Base-by-base conservation (phyloP, 2,113 vertebrate species). In the Bubalus kerabau region DNA sequence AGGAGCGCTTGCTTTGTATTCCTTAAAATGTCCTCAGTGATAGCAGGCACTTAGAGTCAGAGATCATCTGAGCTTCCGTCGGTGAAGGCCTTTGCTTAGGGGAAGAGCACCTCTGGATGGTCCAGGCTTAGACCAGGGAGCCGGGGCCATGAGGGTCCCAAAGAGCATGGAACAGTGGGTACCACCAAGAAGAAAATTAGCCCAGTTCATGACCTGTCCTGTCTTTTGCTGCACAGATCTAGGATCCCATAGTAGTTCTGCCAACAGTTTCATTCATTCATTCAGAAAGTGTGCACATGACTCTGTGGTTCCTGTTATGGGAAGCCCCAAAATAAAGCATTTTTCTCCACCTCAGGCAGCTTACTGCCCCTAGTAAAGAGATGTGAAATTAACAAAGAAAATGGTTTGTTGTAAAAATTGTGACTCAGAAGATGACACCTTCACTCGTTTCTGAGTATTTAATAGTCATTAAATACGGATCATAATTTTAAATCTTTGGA, bases 91-190 rank as follows among this genome's bases (percentile, higher is more conserved):
- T 48, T 84, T 7, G 50, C 87, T 84, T 14, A 24, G n/a, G 43
- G 36, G 23, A 8, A 46, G 40, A 59, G 4, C 28, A 3, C 48
- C 40, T 16, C 17, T 26, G 1, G 11, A 14, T 14, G 7, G 24
- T 36, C 11, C 36, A 26, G 52, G 10, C 30, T 74, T 50, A 43
- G 16, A 28, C 21, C 11, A 52, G 60, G 30, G 57, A 50, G 0
- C 0, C 0, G 16, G 8, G 13, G 23, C 36, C 9, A 0, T 0
- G 1, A 4, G 11, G 24, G 24, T 16, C 54, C 80, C 26, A 5
- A 2, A 12, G 48, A 78, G 9, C 7, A 2, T 8, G 62, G 23
- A 56, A 8, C 2, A 0, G 12, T 24, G 40, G 85, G 3, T 48
- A 0, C 54, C 7, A 2, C 32, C 0, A 32, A 56, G 67, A 48